Evolutionary conservation across 2,113 vertebrate species (phyloP).

Genomic region (Clinocottus analis): DNA sequence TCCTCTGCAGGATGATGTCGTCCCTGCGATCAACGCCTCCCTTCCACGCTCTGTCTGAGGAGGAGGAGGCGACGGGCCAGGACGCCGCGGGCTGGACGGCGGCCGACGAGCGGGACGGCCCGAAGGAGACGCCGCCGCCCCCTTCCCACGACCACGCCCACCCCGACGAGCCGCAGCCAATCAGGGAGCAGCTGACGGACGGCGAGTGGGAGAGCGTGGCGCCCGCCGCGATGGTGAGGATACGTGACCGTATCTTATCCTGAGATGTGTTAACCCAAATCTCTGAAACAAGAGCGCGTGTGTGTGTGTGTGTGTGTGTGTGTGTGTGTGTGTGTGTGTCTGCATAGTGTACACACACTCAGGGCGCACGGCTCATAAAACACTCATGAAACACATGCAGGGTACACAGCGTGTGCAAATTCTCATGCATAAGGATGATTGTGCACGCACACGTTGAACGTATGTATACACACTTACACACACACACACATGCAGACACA

Average conservation of each 20-base stretch:
- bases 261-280: conserved; percentile 48
- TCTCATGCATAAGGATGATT: conserved; percentile 64
- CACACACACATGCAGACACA: conserved; percentile 2
- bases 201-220: conserved; percentile 89
- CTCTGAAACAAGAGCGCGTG: conserved; percentile 27
- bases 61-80: conserved; percentile 89
- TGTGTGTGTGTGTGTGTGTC: conserved; percentile 22
- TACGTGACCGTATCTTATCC: conserved; percentile 29
- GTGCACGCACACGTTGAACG: conserved; percentile 27
- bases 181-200: conserved; percentile 87
- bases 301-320: background rate
- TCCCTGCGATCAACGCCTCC: conserved; percentile 95
- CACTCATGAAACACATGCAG: conserved; percentile 52
- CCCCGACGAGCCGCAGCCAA: conserved; percentile 86
- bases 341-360: conserved; percentile 37
- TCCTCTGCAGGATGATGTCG: conserved; percentile 92
- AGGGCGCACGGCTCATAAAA: conserved; percentile 56
- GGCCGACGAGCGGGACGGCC: conserved; percentile 85
- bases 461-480: conserved; percentile 22
- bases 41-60: conserved; percentile 88
- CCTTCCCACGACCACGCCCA: conserved; percentile 85
- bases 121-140: conserved; percentile 83
- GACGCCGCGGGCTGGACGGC: conserved; percentile 86
- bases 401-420: conserved; percentile 46
- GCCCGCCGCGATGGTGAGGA: conserved; percentile 91